Conservation (phyloP, 2,113 vertebrate genomes). For the Canis aureus region DNA sequence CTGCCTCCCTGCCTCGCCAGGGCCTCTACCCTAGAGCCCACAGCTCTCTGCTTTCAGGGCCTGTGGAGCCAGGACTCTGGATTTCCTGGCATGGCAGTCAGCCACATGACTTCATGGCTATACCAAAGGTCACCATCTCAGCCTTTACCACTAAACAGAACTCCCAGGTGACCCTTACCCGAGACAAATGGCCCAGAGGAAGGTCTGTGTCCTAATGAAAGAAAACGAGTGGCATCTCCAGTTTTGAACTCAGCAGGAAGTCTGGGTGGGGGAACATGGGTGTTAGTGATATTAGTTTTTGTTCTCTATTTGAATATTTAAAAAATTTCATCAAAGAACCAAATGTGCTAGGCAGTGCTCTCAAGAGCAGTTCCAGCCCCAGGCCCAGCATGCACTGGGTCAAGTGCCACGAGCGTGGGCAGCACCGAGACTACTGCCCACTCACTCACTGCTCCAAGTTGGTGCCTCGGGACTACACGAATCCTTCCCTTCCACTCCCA, state of each 20-base stretch:
- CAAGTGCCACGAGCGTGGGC: neutral
- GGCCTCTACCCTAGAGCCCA: neutral
- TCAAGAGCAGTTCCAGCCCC: neutral
- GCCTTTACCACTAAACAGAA: neutral
- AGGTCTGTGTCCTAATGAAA: neutral
- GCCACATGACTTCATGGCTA: neutral
- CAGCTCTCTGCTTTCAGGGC: neutral
- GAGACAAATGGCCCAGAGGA: neutral
- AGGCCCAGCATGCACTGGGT: neutral
- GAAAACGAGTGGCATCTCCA: neutral
- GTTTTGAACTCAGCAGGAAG: neutral
- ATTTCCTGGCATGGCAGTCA: neutral
- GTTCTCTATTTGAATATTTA: slow-evolving; percentile 24
- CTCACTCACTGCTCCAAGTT: neutral
- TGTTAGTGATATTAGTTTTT: neutral
- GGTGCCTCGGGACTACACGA: neutral
- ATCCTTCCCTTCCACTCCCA: neutral
- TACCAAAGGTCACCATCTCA: neutral
- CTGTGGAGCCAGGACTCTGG: neutral
- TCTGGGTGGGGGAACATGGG: neutral
- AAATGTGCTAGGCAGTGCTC: neutral
- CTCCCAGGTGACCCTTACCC: neutral
- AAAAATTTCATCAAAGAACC: slow-evolving; percentile 27
- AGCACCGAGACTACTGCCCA: neutral
- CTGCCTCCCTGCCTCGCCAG: neutral